These are phyloP conservation scores for Chorisops tibialis DNA, from an alignment of 2,888 invertebrate genomes.

Conservation along the genomic window DNA sequence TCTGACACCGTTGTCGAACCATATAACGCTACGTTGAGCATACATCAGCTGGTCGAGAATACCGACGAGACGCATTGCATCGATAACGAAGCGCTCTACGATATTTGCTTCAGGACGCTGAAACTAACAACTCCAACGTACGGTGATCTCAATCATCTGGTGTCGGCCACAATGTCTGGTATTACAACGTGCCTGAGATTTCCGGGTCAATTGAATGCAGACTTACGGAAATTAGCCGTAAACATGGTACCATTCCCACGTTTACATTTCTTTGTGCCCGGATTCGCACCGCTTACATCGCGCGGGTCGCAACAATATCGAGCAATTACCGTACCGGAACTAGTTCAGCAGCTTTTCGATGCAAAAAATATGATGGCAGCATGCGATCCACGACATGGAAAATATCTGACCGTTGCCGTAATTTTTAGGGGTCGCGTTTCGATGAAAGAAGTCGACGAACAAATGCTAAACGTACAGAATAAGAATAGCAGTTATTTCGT, in stretches of 20 bases:
- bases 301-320: conserved; percentile 90
- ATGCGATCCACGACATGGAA: conserved; percentile 89
- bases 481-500: conserved; percentile 91
- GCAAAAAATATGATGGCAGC: conserved; percentile 98
- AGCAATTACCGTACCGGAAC: conserved; percentile 86
- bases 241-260: conserved; percentile 99
- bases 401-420: conserved; percentile 88
- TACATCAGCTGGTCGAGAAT: conserved; percentile 86
- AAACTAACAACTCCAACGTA: conserved; percentile 89
- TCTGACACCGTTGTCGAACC: conserved; percentile 92
- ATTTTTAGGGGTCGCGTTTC: conserved; percentile 92
- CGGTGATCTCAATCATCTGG: conserved; percentile 90
- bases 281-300: conserved; percentile 92
- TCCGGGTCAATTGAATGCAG: conserved; percentile 93
- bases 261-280: conserved; percentile 95
- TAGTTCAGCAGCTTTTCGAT: conserved; percentile 92
- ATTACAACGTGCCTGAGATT: conserved; percentile 88
- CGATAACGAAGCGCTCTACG: conserved; percentile 90
- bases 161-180: conserved; percentile 83
- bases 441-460: conserved; percentile 89
- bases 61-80: conserved; percentile 91
- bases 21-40: conserved; percentile 87
- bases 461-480: conserved; percentile 95
- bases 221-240: conserved; percentile 86
- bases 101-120: conserved; percentile 89